These are phyloP conservation scores for Chaetorhynchus papuensis DNA, from an alignment of 2,113 vertebrate species.

Conservation along the genomic window DNA sequence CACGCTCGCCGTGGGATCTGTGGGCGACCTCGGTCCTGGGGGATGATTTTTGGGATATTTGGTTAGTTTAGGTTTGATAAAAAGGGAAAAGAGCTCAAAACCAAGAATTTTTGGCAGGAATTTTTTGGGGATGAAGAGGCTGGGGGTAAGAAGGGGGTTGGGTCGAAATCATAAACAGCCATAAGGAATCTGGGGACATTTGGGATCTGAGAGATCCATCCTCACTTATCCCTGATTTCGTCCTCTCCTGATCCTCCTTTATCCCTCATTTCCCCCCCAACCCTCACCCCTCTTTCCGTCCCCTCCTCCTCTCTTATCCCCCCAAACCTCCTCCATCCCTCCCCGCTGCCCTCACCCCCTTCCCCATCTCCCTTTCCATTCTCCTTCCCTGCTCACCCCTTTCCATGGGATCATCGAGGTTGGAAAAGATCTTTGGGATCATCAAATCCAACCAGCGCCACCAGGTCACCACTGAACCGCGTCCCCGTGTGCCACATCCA, in stretches of 20 bases:
- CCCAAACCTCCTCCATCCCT: not conserved
- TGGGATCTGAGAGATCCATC: not conserved
- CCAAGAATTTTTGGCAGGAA: fast-evolving
- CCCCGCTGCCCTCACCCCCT: not conserved
- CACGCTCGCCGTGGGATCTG: fast-evolving
- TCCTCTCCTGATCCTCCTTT: no score
- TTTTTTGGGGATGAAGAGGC: not conserved
- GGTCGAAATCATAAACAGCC: fast-evolving
- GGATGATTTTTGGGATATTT: not conserved
- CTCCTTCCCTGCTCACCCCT: not conserved
- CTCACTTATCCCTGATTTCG: no score
- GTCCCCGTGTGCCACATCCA: not conserved
- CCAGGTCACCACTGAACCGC: not conserved
- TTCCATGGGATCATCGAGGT: not conserved
- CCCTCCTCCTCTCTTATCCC: no score
- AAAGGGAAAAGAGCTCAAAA: not conserved
- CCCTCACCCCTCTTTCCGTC: not conserved
- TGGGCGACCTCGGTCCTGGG: not conserved
- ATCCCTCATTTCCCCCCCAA: not conserved
- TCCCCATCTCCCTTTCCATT: not conserved
- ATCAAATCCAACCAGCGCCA: not conserved
- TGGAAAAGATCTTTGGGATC: not conserved
- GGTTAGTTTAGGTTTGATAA: not conserved
- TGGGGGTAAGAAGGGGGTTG: not conserved
- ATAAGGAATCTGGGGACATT: fast-evolving